phyloP scores from a whole-genome alignment of 2,888 invertebrate species.

The Pristionchus mayeri region DNA sequence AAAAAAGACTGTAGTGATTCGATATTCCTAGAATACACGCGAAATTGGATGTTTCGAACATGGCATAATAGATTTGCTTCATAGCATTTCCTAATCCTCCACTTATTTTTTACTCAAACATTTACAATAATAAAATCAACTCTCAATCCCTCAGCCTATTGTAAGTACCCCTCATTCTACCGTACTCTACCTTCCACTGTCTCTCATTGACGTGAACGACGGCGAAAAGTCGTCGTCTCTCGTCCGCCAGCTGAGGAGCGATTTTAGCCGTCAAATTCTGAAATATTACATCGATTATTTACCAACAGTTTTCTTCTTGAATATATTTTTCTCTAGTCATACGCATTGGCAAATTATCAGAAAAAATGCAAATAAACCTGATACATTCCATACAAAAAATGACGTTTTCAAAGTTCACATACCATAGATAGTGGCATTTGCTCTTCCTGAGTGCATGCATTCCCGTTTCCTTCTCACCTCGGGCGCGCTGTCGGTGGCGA shows the following conservation, averaged over 20 bases:
- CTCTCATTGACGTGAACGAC: slow-evolving; percentile 77
- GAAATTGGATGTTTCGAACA: no score
- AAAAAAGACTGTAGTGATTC: no score
- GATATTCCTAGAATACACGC: no score
- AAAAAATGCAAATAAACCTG: neutral
- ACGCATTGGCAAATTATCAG: neutral
- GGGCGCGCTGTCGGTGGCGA: neutral
- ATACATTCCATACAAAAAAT: neutral
- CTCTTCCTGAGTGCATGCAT: no score
- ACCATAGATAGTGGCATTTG: no score
- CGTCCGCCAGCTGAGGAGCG: slow-evolving; percentile 29
- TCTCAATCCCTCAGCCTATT: neutral
- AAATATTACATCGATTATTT: neutral
- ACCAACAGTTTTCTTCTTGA: neutral
- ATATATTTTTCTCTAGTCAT: neutral
- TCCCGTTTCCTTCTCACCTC: neutral
- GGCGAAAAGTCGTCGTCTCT: slow-evolving; percentile 78
- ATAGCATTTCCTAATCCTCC: no score
- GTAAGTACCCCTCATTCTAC: neutral
- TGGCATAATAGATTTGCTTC: no score
- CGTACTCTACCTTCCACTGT: slow-evolving; percentile 78
- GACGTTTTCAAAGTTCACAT: no score
- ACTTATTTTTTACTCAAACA: no score
- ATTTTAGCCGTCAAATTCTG: slow-evolving; percentile 20
- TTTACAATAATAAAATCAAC: neutral